Base-by-base conservation (phyloP, 2,888 invertebrate genomes). In the Polydrusus cervinus region DNA sequence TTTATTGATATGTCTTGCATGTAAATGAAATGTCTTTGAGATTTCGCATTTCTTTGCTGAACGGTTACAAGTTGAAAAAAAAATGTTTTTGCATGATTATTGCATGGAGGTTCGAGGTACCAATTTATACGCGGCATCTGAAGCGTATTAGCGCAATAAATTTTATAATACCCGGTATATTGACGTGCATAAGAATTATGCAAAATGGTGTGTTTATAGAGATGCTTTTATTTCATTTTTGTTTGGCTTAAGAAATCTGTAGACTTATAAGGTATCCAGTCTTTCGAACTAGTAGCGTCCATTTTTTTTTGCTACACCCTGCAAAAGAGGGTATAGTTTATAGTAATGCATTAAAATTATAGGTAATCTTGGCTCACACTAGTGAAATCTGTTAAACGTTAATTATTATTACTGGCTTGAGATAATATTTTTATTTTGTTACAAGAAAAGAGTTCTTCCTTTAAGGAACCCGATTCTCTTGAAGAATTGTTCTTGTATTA, bases 91-190 rank as follows among this genome's bases (percentile, higher is more conserved):
- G 30, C 64, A 62, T 64, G 71, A 64, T 71, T 71, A 71, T 64
- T 65, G 55, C 64, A 55, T 13, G 14, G 64, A 30, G 45, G 45
- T 61, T 13, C 13, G 64, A 30, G 55, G 45, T 61, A 43, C 62
- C 64, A 71, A 71, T 71, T 34, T 71, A 71, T 71, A 38, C 18
- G 71, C 71, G 47, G 53, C 64, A 71, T 40, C 40, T 65, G 71
- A 64, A 64, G 64, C 71, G 49, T 71, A 71, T 71, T 71, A 71
- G 34, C 20, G 71, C 62, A 40, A 71, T 71, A 71, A 71, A 71
- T 71, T 64, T 71, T 43, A 40, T 64, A 64, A 71, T 55, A 25
- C 38, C 62, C 30, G 25, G 40, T 10, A 62, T 62, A 70, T 62
- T 51, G 62, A 70, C 61, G 18, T 51, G 43, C 45, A 34, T 40